Percentiles rank a stretch among this genome's conserved stretches.
Conservation (phyloP, 2,113 vertebrate species). For the Hyla sarda region DNA sequence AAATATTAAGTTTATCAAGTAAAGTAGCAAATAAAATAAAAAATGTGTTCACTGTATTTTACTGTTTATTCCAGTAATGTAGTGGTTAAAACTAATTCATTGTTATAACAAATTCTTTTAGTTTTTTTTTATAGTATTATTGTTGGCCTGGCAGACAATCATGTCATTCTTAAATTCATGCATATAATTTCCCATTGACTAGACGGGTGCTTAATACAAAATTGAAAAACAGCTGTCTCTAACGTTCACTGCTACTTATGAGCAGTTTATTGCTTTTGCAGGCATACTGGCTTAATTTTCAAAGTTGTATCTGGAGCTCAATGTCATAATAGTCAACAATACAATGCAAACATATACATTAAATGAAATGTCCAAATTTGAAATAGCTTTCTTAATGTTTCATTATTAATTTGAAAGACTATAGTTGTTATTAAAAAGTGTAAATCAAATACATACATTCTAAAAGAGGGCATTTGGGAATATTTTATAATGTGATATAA, state of each 20-base stretch:
- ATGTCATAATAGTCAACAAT: slow-evolving; percentile 50
- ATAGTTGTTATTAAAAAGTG: not conserved
- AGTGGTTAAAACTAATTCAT: slow-evolving; percentile 40
- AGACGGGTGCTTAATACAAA: not conserved
- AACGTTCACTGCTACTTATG: slow-evolving; percentile 51
- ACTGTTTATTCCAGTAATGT: not conserved
- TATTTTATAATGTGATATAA: not conserved
- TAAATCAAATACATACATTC: not conserved
- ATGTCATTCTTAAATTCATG: slow-evolving; percentile 47
- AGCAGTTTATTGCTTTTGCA: slow-evolving; percentile 55
- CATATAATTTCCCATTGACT: slow-evolving; percentile 27
- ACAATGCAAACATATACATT: slow-evolving; percentile 29
- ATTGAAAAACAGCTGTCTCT: slow-evolving; percentile 45
- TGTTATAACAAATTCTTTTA: slow-evolving; percentile 45
- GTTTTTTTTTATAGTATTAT: not conserved
- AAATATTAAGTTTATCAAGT: not conserved
- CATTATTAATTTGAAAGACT: not conserved
- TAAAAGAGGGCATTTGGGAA: not conserved
- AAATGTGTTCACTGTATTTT: not conserved
- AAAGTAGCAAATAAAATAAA: not conserved
- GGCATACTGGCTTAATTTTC: slow-evolving; percentile 34
- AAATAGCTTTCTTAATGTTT: not conserved
- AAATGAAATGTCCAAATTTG: slow-evolving; percentile 26
- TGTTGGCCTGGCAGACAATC: slow-evolving; percentile 58
- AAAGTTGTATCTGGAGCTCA: slow-evolving; percentile 32